Base-by-base conservation (phyloP, 2,888 invertebrate species). In the Mesochorus sp. region DNA sequence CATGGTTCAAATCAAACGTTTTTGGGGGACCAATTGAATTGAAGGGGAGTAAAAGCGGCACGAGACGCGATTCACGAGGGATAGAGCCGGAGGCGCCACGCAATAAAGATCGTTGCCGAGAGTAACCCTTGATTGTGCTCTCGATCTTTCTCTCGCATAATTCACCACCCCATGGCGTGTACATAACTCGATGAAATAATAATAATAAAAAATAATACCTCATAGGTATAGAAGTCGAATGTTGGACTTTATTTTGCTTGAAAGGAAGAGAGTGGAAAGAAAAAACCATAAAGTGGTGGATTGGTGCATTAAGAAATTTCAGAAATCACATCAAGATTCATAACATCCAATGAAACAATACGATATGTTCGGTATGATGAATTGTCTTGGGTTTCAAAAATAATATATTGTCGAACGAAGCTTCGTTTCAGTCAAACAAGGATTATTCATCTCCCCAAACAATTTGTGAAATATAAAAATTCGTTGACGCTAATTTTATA, bases 21-120 rank as follows among this genome's bases (percentile, higher is more conserved):
- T n/a, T n/a, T n/a, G n/a, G 61, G 51, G 67, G 74, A 59, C 67
- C 74, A 74, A 74, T 74, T 74, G 74, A 67, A 74, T 74, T n/a
- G n/a, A 42, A 67, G 74, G 74, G 74, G 53, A 21, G 59, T 39
- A 61, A 61, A 53, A 51, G 59, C 49, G 49, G 55, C 6, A 51
- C 12, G 53, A 61, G 59, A 61, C 42, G 66, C n/a, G n/a, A 44
- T 44, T 37, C 55, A 10, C 26, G 64, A 34, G 31, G 67, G 31
- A 53, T 42, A 67, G 31, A 67, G 19, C 53, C 51, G 28, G 67
- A 74, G 66, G 67, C 74, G 67, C 61, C 59, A n/a, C n/a, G 67
- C 61, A 74, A 67, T 74, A 39, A 66, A 66, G 74, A 67, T 67
- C 61, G 73, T 42, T 31, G 66, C 37, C 59, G 42, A 44, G 49